Evolutionary conservation across 2,113 vertebrate genomes (phyloP).

Genomic region (Hipposideros armiger): DNA sequence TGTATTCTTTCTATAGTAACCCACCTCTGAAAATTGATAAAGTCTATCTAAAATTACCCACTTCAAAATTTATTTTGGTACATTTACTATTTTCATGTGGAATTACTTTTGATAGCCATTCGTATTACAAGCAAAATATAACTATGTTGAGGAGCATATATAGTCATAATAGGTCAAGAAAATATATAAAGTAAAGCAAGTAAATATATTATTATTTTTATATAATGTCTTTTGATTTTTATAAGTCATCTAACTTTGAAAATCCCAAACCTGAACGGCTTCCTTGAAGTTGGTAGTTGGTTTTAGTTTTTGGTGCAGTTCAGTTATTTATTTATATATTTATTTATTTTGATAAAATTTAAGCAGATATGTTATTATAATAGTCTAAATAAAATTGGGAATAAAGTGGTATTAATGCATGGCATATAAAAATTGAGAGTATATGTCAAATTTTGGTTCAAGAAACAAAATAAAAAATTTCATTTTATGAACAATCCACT

Average conservation of each 20-base stretch:
- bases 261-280: neutral
- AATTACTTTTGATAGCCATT: neutral
- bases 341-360: neutral
- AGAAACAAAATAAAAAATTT: constrained; percentile 38
- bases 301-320: neutral
- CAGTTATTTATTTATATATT: constrained; percentile 12
- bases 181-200: neutral
- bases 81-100: neutral
- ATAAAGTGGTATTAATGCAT: neutral
- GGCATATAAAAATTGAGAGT: neutral
- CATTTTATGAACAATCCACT: neutral
- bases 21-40: neutral
- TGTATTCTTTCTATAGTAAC: neutral
- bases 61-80: constrained; percentile 21
- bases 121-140: neutral
- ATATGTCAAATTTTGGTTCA: neutral
- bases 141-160: neutral
- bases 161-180: neutral
- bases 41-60: neutral
- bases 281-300: neutral
- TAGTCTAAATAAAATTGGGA: neutral
- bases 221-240: neutral
- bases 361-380: neutral
- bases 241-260: neutral
- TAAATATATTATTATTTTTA: neutral